Conservation (phyloP, 2,888 invertebrate genomes). For the Phania funesta region DNA sequence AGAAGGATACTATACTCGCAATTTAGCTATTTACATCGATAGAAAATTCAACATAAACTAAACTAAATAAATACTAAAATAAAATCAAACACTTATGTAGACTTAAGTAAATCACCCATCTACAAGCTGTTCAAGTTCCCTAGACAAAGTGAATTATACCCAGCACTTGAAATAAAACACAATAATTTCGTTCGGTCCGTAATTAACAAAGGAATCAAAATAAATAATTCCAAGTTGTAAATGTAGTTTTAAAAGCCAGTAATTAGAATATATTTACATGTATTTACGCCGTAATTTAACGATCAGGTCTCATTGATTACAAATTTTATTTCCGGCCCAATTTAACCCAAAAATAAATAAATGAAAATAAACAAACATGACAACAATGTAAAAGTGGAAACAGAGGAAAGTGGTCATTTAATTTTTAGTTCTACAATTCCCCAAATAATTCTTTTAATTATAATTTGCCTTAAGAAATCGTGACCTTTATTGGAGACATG, state of each 20-base stretch:
- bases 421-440: conserved; percentile 67
- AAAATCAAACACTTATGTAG: conserved; percentile 36
- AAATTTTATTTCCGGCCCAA: conserved; percentile 70
- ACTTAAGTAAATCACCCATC: conserved; percentile 55
- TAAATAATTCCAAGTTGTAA: conserved; percentile 27
- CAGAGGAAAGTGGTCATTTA: conserved; percentile 21
- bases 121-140: conserved; percentile 64
- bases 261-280: conserved; percentile 71
- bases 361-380: conserved; percentile 19
- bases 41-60: not conserved
- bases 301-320: conserved; percentile 75
- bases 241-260: conserved; percentile 22
- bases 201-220: conserved; percentile 38
- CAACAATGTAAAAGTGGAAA: not conserved
- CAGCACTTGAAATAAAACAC: too few species aligned
- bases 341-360: not conserved
- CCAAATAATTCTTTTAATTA: conserved; percentile 60
- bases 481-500: conserved; percentile 54
- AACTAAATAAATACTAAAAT: conserved; percentile 39
- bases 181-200: not conserved
- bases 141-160: conserved; percentile 18
- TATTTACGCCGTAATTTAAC: conserved; percentile 72
- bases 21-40: conserved; percentile 11
- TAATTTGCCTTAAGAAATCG: conserved; percentile 64
- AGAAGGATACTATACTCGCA: conserved; percentile 14